These are phyloP conservation scores for Azemiops feae DNA, from an alignment of 2,113 vertebrate species.

Conservation along the genomic window DNA sequence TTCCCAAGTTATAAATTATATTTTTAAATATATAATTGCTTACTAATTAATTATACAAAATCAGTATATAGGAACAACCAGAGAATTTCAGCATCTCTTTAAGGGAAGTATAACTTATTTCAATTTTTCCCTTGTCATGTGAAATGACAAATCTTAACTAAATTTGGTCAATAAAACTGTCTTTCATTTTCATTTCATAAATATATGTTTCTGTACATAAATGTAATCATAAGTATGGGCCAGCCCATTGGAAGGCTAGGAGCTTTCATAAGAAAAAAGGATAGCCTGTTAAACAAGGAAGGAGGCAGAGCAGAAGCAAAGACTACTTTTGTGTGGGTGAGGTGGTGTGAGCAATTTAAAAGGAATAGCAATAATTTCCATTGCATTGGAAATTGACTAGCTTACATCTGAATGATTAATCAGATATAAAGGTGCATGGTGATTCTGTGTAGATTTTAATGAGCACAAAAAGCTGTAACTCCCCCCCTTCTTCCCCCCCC, in stretches of 20 bases:
- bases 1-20: constrained; percentile 42
- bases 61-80: constrained; percentile 14
- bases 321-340: not conserved
- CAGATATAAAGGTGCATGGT: too few relatives aligned
- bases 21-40: constrained; percentile 36
- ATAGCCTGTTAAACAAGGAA: not conserved
- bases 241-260: constrained; percentile 32
- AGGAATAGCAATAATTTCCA: not conserved
- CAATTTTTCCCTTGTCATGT: constrained; percentile 42
- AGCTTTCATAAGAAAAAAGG: not conserved
- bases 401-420: not conserved
- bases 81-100: constrained; percentile 33
- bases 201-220: constrained; percentile 27
- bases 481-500: too few relatives aligned
- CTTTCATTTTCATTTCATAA: constrained; percentile 34
- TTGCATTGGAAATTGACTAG: not conserved
- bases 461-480: not conserved
- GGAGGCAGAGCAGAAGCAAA: not conserved
- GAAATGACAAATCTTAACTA: constrained; percentile 13
- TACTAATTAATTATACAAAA: constrained; percentile 30
- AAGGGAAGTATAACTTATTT: constrained; percentile 46
- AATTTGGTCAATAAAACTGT: constrained; percentile 48
- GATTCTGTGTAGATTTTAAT: not conserved
- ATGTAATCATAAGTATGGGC: constrained; percentile 6
- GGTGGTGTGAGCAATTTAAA: not conserved